Evolutionary conservation across 2,113 vertebrate species (phyloP).

Genomic region (Carassius auratus): DNA sequence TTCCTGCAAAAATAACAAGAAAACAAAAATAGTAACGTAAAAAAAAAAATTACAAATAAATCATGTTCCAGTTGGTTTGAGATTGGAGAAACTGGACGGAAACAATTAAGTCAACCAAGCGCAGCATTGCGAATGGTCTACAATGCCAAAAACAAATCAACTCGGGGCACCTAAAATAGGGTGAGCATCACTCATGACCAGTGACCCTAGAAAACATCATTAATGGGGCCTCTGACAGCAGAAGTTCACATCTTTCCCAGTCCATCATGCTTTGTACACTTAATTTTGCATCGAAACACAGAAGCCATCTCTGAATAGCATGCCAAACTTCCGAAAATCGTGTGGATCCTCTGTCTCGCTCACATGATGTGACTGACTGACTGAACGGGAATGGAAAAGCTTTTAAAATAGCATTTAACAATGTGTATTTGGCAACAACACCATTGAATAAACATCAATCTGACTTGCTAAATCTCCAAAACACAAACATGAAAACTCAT

Average conservation of each 20-base stretch:
- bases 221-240: background rate
- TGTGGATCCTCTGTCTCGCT: background rate
- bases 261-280: background rate
- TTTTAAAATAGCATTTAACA: background rate
- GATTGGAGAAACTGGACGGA: background rate
- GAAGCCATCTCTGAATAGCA: background rate
- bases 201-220: background rate
- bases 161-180: background rate
- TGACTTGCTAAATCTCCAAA: constrained; percentile 12
- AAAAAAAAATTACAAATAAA: background rate
- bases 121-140: background rate
- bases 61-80: background rate
- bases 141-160: constrained; percentile 12
- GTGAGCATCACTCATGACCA: background rate
- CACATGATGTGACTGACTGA: background rate
- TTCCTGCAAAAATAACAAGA: constrained; percentile 78
- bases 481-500: constrained; percentile 4
- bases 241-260: background rate
- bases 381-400: constrained; percentile 7
- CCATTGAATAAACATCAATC: background rate
- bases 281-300: background rate
- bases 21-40: constrained; percentile 29
- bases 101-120: background rate
- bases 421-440: background rate
- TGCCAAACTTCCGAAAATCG: background rate